Base-by-base conservation (phyloP, 2,797 vertebrate genomes). In the Anableps anableps region DNA sequence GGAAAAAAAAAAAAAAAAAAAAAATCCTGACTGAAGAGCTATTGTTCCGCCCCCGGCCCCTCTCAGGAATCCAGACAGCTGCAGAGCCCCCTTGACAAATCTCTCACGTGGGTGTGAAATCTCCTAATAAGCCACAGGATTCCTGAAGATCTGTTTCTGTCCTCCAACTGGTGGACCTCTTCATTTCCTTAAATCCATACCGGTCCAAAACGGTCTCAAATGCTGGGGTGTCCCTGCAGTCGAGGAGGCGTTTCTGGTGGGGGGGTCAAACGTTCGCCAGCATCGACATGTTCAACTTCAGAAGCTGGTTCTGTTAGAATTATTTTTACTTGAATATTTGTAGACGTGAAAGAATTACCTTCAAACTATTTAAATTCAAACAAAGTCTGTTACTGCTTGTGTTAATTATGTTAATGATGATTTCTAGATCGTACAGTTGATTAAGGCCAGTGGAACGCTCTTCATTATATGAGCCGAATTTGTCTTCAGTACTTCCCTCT, bases 41-140 rank as follows among this genome's bases (percentile, higher is more conserved):
- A 19, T 84, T 83, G 83, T 90, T 78, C 83, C 72, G 4, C 84
- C 77, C 77, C 83, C 55, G 17, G 73, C 80, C 64, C 36, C 88
- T 79, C 90, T 86, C 80, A 89, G 90, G 93, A 93, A 94, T 90
- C 84, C 55, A 48, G 80, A 89, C 89, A 93, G 90, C 92, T 92
- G 91, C 88, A 81, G 86, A 83, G n/a, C 88, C 86, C 83, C 70
- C 64, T 85, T 91, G 89, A 90, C 83, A 80, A 90, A 94, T 91
- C 88, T 31, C 84, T 90, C 92, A 89, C 78, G 38, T 81, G 86
- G 88, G 89, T 92, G 93, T 88, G 90, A 95, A 78, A 82, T 90
- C 76, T 76, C 80, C 77, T 76, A 79, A 90, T 72, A 80, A 76
- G 79, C 80, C 74, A 60, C 62, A 36, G 76, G 82, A 73, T 60